Conservation (phyloP, 1,140 invertebrate species). For the Drosophila kohkoa region DNA sequence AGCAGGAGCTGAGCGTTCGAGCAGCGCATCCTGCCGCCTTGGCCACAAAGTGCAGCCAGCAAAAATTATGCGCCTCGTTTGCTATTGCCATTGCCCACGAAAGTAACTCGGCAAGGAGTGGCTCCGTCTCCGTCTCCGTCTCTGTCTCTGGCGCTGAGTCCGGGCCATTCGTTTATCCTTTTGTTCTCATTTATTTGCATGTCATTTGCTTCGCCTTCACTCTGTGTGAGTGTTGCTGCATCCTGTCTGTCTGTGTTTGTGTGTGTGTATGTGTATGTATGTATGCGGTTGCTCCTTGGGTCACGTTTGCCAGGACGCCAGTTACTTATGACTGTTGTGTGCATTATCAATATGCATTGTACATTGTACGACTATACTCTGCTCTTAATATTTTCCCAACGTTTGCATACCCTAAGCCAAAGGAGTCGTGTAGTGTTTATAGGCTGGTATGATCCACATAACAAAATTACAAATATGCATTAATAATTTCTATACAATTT, state of each 20-base stretch:
- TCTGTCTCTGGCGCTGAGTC: conserved; percentile 16
- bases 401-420: conserved; percentile 27
- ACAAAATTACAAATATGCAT: too few relatives aligned
- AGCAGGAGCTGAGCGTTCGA: conserved; percentile 54
- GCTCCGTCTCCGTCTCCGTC: neutral
- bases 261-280: conserved; percentile 1
- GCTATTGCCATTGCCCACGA: conserved; percentile 55
- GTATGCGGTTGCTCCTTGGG: conserved; percentile 42
- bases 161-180: conserved; percentile 76
- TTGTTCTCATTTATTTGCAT: conserved; percentile 83
- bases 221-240: conserved; percentile 10
- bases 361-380: conserved; percentile 54
- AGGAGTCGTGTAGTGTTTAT: too few relatives aligned
- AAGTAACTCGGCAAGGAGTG: conserved; percentile 1
- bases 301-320: conserved; percentile 77
- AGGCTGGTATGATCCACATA: too few relatives aligned
- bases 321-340: conserved; percentile 80
- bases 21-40: conserved; percentile 62
- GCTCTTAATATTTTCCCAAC: conserved; percentile 68
- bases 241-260: neutral
- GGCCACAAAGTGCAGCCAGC: conserved; percentile 78
- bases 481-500: too few relatives aligned
- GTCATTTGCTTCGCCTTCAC: conserved; percentile 64
- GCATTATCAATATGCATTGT: conserved; percentile 82
- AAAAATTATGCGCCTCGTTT: conserved; percentile 82